Base-by-base conservation (phyloP, 2,113 vertebrate genomes). In the Hippocampus comes region DNA sequence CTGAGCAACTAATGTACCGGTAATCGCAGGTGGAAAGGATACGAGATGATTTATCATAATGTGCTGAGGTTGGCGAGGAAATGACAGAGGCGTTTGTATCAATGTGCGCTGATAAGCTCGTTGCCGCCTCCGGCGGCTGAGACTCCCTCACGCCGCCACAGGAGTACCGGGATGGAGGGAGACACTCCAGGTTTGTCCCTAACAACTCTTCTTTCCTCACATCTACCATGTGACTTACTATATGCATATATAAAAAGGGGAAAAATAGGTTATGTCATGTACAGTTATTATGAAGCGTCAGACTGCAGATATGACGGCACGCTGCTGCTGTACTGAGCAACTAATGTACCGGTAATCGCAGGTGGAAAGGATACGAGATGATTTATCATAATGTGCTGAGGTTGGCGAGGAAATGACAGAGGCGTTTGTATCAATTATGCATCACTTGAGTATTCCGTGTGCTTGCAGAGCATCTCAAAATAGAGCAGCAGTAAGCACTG, bases 341-440 rank as follows among this genome's bases (percentile, higher is more conserved):
- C 49, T 51, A 15, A 70, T 76, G 57, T 68, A 15, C 48, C 38
- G 51, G 15, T 51, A 51, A 20, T 49, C 4, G 48, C 17, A 60
- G 15, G 6, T 61, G 59, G 8, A 61, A 34, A 61, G 34, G 59
- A 34, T 17, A 27, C 15, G 2, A 61, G 27, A 61, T 18, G 59
- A 30, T 61, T 61, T 17, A 34, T 34, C 30, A 9, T 34, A 34
- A 30, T 27, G 59, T 10, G 17, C 21, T 56, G 53, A 56, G 53
- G 53, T 61, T 34, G 27, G 27, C 15, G 6, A 34, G 59, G 69
- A 75, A 46, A n/a, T 67, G 76, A 89, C 57, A 27, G 78, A 85
- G 72, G 63, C 66, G 66, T 84, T 59, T 48, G 0, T 83, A 68
- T 93, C 75, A 91, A 92, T 91, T 86, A 92, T 93, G 92, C 81